Evolutionary conservation across 2,888 invertebrate genomes (phyloP), one percentile per base, ranked within the genome.

Genomic region (Chorisops tibialis): DNA sequence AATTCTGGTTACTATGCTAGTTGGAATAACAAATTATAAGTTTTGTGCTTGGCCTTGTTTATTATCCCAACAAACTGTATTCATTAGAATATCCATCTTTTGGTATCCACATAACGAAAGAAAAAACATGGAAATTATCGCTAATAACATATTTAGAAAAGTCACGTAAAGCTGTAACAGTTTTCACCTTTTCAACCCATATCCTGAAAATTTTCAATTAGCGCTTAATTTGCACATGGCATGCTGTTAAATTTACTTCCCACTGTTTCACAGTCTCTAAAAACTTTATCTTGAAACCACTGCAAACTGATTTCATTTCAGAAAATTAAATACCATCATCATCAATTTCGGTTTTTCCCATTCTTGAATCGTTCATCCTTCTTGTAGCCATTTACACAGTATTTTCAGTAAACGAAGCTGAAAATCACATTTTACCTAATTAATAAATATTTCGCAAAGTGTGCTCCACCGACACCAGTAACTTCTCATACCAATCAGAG

Each of bases 371-470:
- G 11, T 41, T 51, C 51, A 38, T 37, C 9, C 38, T 14, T 37
- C 18, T 37, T 38, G 12, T 35, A 18, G 37, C 9, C 22, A 18
- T 16, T 19, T 21, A 59, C 4, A 37, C 37, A 49, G 60, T 12
- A 56, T 43, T 39, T 43, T 56, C 41, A n/a, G 45, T 43, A 43
- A 52, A 39, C 52, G 30, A 56, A 49, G 43, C 50, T 49, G 41
- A 62, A 64, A 60, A 64, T 64, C 64, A 62, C 64, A 64, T 64
- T 62, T 64, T 50, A 60, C 62, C 54, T 64, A 64, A 64, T 64
- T 64, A 64, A 64, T 64, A 64, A 64, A 64, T 64, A 59, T 64
- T 64, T 62, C 54, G 56, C 58, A 37, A 54, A 62, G 61, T 59
- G 61, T 58, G 39, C 24, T 24, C 7, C 30, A 43, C 35, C 30